These are phyloP conservation scores for Bostrychus sinensis DNA, from an alignment of 2,113 vertebrate genomes.

Conservation along the genomic window DNA sequence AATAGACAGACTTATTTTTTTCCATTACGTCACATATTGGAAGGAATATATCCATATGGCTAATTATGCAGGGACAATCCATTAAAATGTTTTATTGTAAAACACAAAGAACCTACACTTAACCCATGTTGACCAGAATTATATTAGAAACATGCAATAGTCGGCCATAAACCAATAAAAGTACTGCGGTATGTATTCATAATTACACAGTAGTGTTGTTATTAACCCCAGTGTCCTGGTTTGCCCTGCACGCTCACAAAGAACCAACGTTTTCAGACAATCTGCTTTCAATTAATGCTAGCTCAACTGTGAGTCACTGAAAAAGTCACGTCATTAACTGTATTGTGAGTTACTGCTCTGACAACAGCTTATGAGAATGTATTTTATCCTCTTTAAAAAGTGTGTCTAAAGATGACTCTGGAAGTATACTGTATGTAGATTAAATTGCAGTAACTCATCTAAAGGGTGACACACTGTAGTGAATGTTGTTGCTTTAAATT, in stretches of 20 bases:
- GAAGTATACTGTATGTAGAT: neutral
- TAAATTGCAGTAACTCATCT: neutral
- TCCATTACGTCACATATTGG: neutral
- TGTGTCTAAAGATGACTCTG: neutral
- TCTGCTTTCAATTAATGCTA: slow-evolving; percentile 1
- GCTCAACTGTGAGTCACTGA: neutral
- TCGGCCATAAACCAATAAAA: neutral
- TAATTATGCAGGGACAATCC: neutral
- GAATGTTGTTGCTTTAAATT: neutral
- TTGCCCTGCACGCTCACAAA: neutral
- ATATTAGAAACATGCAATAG: neutral
- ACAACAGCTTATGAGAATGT: neutral
- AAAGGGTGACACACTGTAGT: no score
- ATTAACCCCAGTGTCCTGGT: neutral
- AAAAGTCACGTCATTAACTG: neutral
- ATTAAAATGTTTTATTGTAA: neutral
- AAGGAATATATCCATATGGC: neutral
- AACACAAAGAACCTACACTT: neutral
- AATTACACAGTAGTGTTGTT: neutral
- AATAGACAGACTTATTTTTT: no score
- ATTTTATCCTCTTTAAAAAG: neutral
- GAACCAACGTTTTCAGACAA: neutral
- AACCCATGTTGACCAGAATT: neutral
- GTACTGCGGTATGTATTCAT: neutral
- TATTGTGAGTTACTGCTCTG: slow-evolving; percentile 5